phyloP scores from a whole-genome alignment of 2,113 vertebrate species.

The Phycodurus eques region DNA sequence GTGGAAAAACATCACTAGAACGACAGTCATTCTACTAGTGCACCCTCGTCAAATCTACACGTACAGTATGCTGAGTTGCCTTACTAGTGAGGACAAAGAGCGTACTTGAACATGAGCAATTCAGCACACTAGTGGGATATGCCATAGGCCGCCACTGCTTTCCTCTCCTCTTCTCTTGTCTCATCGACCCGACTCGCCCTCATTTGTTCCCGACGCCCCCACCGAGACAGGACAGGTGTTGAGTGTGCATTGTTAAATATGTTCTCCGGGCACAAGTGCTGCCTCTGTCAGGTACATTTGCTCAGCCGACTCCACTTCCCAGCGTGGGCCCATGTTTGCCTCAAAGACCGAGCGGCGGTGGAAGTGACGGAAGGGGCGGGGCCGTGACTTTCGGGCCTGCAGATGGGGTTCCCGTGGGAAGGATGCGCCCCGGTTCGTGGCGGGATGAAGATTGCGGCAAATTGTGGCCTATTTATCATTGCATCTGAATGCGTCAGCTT shows the following conservation, averaged over 20 bases:
- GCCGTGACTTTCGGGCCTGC: constrained; percentile 51
- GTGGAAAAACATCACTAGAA: too few relatives aligned
- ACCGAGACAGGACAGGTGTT: constrained; percentile 51
- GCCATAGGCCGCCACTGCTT: neutral
- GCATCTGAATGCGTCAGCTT: constrained; percentile 12
- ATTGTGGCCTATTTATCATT: constrained; percentile 45
- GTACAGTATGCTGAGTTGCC: neutral
- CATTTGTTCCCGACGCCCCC: constrained; percentile 57
- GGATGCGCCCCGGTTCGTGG: constrained; percentile 60
- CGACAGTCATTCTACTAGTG: too few relatives aligned
- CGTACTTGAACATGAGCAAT: neutral
- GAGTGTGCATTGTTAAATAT: constrained; percentile 64
- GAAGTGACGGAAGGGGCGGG: constrained; percentile 65
- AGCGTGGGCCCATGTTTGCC: constrained; percentile 18
- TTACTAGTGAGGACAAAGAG: neutral
- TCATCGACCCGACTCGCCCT: constrained; percentile 64
- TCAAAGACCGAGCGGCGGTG: constrained; percentile 45
- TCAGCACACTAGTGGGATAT: neutral
- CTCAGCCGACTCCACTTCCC: constrained; percentile 37
- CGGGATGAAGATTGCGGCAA: constrained; percentile 38
- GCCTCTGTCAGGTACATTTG: constrained; percentile 53
- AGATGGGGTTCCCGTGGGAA: constrained; percentile 66
- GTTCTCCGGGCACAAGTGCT: constrained; percentile 62
- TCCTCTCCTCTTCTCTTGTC: neutral
- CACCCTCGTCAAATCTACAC: too few relatives aligned